Percentiles rank a stretch among this genome's conserved stretches.
phyloP scores from a whole-genome alignment of 1,140 invertebrate species.

The Physella acuta region DNA sequence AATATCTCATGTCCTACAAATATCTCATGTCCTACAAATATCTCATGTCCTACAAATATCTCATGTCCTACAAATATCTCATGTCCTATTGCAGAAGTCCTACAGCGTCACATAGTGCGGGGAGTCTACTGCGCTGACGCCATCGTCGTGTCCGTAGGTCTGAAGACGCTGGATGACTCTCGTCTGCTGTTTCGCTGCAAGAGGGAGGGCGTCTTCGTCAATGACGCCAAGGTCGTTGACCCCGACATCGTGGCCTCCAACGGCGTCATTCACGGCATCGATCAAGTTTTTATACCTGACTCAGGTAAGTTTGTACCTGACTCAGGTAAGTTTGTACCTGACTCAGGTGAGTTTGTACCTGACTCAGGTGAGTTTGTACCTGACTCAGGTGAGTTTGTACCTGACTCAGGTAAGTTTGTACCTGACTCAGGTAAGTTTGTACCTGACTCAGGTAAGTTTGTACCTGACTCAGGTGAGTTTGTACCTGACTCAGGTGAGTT shows the following conservation, averaged over 20 bases:
- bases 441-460: too few species aligned
- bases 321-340: background rate
- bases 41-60: too few species aligned
- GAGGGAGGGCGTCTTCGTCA: slow-evolving; percentile 33
- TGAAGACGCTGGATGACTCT: slow-evolving; percentile 38
- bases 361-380: too few species aligned
- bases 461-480: too few species aligned
- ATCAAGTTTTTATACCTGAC: slow-evolving; percentile 66
- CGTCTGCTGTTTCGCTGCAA: slow-evolving; percentile 39
- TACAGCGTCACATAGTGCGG: slow-evolving; percentile 41
- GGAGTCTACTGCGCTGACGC: slow-evolving; percentile 41
- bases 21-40: too few species aligned
- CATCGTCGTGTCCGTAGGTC: slow-evolving; percentile 35
- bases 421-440: too few species aligned
- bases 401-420: too few species aligned
- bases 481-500: too few species aligned
- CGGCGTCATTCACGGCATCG: slow-evolving; percentile 57
- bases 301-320: slow-evolving; percentile 53
- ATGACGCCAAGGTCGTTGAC: slow-evolving; percentile 38
- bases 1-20: too few species aligned
- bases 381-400: too few species aligned
- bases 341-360: background rate
- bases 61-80: too few species aligned
- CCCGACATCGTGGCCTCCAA: slow-evolving; percentile 55
- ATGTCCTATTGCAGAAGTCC: too few species aligned